phyloP scores from a whole-genome alignment of 2,888 invertebrate species.

The Chydorus sphaericus region DNA sequence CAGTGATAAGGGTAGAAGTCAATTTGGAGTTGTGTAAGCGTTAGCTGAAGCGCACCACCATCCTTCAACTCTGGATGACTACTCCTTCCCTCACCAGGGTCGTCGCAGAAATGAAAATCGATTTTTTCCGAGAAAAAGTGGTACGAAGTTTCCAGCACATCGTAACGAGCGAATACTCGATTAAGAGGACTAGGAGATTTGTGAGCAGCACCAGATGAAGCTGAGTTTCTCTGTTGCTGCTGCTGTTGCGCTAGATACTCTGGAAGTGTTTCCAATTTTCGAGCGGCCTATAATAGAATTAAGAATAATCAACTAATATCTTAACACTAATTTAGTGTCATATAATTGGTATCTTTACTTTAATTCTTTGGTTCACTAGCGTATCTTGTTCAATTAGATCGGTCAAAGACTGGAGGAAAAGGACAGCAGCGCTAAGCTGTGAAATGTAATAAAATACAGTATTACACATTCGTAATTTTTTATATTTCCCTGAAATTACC shows the following conservation, averaged over 20 bases:
- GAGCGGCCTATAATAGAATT: constrained; percentile 35
- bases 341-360: constrained; percentile 33
- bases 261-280: constrained; percentile 57
- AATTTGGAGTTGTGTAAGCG: constrained; percentile 53
- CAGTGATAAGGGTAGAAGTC: constrained; percentile 95
- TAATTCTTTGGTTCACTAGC: constrained; percentile 58
- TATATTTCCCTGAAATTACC: too few relatives aligned
- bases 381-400: constrained; percentile 68
- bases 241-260: constrained; percentile 60
- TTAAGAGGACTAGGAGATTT: background rate
- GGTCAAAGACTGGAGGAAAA: constrained; percentile 71
- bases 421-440: constrained; percentile 81
- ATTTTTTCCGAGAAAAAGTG: constrained; percentile 85
- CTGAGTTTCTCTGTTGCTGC: constrained; percentile 31
- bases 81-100: constrained; percentile 75
- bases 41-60: constrained; percentile 87
- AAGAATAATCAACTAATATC: background rate
- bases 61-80: constrained; percentile 67
- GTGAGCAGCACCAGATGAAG: constrained; percentile 21
- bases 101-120: constrained; percentile 92
- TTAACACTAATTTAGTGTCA: background rate
- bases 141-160: constrained; percentile 95
- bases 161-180: constrained; percentile 59
- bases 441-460: too few relatives aligned
- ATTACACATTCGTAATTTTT: too few relatives aligned